A percentile compares a stretch with the other conserved stretches of the same genome.
These are phyloP conservation scores for Tenthredo scrophulariae DNA, from an alignment of 2,888 invertebrate genomes.

Conservation along the genomic window DNA sequence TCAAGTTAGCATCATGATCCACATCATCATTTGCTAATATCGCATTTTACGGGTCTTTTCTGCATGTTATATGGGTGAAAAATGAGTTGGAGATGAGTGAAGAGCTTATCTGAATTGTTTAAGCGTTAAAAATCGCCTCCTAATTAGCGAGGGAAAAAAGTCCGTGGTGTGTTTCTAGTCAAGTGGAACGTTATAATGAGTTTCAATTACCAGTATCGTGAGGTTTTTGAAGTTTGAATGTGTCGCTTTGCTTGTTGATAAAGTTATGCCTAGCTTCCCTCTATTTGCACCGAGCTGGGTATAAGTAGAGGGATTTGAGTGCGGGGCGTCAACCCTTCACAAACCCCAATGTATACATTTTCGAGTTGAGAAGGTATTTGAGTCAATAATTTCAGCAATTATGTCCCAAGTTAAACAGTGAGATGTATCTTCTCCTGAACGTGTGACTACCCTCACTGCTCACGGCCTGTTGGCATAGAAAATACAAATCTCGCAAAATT, in stretches of 20 bases:
- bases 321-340: background rate
- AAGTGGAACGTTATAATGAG: background rate
- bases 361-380: slow-evolving; percentile 10
- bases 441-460: background rate
- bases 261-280: background rate
- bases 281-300: background rate
- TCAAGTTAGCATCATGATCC: background rate
- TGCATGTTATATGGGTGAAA: background rate
- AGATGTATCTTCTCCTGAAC: background rate
- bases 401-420: background rate
- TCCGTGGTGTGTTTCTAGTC: background rate
- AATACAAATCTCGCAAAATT: background rate
- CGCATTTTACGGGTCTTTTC: background rate
- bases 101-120: background rate
- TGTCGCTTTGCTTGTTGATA: background rate
- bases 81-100: background rate
- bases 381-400: slow-evolving; percentile 12
- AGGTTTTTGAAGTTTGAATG: background rate
- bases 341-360: background rate
- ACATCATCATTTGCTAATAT: background rate
- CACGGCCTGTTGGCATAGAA: background rate
- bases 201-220: background rate
- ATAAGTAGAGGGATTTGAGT: background rate
- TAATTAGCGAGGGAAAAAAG: background rate
- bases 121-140: background rate